Conservation (phyloP, 2,888 invertebrate genomes). For the Kryphioiulus occultus region DNA sequence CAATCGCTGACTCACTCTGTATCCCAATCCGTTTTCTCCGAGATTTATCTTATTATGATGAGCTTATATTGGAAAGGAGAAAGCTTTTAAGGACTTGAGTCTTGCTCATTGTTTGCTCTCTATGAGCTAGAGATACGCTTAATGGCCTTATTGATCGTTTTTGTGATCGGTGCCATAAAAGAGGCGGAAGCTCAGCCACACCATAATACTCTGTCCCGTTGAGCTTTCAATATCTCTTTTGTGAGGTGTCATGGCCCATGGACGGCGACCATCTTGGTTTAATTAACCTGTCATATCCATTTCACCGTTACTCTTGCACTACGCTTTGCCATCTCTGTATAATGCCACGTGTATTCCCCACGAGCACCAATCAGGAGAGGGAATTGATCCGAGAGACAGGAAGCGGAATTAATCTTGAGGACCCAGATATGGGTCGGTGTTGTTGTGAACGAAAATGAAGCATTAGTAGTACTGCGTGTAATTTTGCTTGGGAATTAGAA, state of each 20-base stretch:
- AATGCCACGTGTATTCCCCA: neutral
- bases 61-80: neutral
- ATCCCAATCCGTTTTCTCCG: neutral
- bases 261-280: neutral
- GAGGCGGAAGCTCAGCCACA: neutral
- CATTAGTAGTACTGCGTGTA: no score
- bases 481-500: no score
- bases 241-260: neutral
- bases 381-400: neutral
- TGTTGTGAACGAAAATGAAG: neutral
- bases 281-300: neutral
- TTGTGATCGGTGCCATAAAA: neutral
- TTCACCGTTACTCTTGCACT: neutral
- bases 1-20: neutral
- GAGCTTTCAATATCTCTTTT: no score
- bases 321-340: neutral
- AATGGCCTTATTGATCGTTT: conserved; percentile 30
- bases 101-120: neutral
- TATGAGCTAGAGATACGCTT: neutral
- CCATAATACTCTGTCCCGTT: neutral
- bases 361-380: neutral
- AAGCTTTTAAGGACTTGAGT: conserved; percentile 22
- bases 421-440: neutral
- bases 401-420: conserved; percentile 16
- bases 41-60: neutral